These are phyloP conservation scores for Coluber constrictor DNA, from an alignment of 2,797 vertebrate genomes.

Conservation along the genomic window DNA sequence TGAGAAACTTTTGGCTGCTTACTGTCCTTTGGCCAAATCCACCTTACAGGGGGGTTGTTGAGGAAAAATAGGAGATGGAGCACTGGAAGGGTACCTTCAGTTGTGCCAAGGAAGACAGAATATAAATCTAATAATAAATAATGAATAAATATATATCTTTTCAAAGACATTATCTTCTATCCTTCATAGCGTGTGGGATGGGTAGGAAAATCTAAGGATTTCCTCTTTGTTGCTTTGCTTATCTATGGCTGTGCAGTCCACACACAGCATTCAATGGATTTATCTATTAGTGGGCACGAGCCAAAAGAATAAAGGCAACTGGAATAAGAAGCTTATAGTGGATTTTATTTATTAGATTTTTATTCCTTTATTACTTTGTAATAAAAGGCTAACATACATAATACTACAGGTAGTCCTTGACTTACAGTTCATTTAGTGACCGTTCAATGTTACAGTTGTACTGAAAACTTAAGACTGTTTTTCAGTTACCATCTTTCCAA, in stretches of 20 bases:
- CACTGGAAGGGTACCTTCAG: not conserved
- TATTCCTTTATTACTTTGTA: not conserved
- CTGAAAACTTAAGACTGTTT: not conserved
- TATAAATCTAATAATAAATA: not conserved
- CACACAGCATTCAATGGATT: not conserved
- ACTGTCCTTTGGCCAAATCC: not conserved
- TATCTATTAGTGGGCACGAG: not conserved
- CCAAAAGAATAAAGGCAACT: not conserved
- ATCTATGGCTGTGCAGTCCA: not conserved
- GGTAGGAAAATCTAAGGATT: not conserved
- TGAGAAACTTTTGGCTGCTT: not conserved
- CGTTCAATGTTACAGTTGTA: not conserved
- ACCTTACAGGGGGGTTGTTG: not conserved
- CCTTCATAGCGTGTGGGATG: not conserved
- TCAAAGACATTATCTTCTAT: not conserved
- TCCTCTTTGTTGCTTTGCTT: not conserved
- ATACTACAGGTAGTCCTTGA: not conserved
- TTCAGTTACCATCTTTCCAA: not conserved
- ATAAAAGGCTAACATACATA: not conserved
- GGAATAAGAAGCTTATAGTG: not conserved
- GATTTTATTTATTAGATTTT: not conserved
- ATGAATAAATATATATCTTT: not conserved
- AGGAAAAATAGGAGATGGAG: not conserved
- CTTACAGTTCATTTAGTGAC: not conserved
- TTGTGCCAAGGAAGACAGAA: not conserved